These are phyloP conservation scores for Empidonax traillii DNA, from an alignment of 2,113 vertebrate genomes.

Conservation along the genomic window DNA sequence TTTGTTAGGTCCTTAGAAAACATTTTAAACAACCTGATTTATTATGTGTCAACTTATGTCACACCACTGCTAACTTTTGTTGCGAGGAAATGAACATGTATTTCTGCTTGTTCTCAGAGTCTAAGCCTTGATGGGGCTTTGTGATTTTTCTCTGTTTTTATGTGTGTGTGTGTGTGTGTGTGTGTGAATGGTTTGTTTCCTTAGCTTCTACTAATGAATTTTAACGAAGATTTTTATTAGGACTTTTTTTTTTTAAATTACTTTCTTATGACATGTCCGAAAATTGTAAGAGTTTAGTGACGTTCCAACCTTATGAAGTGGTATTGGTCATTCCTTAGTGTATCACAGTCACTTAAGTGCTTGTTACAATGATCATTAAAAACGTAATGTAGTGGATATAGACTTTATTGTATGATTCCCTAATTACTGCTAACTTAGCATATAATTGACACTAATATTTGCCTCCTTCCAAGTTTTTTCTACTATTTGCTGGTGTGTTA, in stretches of 20 bases:
- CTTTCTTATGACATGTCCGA: not conserved
- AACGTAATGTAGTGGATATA: slow-evolving; percentile 28
- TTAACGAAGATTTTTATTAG: not conserved
- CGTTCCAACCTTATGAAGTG: not conserved
- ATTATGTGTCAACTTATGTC: not conserved
- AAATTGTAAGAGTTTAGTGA: not conserved
- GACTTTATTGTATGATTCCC: slow-evolving; percentile 38
- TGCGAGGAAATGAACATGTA: not conserved
- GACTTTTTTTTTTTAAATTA: not conserved
- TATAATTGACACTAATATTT: slow-evolving; percentile 21
- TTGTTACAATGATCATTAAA: slow-evolving; percentile 38
- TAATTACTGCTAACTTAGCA: slow-evolving; percentile 23
- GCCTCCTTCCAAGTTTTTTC: not conserved
- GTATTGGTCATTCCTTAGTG: slow-evolving; percentile 26
- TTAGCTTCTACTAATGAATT: not conserved
- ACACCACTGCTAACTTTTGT: not conserved
- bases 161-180: not conserved
- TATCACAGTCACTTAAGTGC: slow-evolving; percentile 37
- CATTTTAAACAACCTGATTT: not conserved
- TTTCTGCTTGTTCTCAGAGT: not conserved
- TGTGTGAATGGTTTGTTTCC: not conserved
- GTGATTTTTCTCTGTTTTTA: not conserved
- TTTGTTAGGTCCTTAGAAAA: not conserved
- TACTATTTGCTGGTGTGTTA: not conserved
- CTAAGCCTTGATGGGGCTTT: not conserved